phyloP scores from a whole-genome alignment of 92 coral and sea anemone species.

The Heliopora coerulea region DNA sequence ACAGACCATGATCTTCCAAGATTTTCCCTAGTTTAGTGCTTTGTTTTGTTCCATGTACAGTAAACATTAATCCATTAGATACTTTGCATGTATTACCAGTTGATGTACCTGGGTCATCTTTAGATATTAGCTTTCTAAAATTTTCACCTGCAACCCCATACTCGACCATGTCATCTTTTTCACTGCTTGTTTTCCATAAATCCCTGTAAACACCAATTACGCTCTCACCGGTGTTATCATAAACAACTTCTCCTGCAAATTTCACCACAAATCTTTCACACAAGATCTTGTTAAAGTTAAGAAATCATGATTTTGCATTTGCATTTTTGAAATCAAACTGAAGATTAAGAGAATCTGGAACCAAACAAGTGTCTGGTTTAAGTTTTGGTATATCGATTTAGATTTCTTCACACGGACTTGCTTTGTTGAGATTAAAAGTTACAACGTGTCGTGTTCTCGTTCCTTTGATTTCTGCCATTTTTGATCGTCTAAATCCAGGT shows the following conservation, averaged over 20 bases:
- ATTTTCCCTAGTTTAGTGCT: constrained; percentile 4
- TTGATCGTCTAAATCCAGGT: constrained; percentile 8
- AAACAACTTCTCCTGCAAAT: constrained; percentile 20
- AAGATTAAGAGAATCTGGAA: background rate
- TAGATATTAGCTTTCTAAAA: background rate
- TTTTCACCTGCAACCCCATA: constrained; percentile 10
- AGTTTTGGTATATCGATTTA: constrained; percentile 5
- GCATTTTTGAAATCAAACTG: background rate
- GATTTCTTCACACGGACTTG: constrained; percentile 11
- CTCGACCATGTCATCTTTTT: background rate
- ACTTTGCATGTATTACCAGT: too few species aligned
- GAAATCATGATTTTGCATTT: constrained; percentile 12
- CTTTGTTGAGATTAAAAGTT: constrained; percentile 12
- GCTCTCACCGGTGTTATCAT: constrained; percentile 17
- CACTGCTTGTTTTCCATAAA: background rate
- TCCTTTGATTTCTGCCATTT: constrained; percentile 6
- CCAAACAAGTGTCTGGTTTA: background rate
- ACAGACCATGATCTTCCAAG: constrained; percentile 22
- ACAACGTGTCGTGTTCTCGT: background rate
- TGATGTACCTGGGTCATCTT: background rate
- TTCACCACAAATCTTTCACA: background rate
- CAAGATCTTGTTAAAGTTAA: background rate
- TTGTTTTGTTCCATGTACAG: constrained; percentile 15
- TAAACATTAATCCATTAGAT: too few species aligned
- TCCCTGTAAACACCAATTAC: constrained; percentile 5